A percentile compares a stretch with the other conserved stretches of the same genome.
Conservation (phyloP, 2,797 vertebrate genomes). For the Remorina albescens region DNA sequence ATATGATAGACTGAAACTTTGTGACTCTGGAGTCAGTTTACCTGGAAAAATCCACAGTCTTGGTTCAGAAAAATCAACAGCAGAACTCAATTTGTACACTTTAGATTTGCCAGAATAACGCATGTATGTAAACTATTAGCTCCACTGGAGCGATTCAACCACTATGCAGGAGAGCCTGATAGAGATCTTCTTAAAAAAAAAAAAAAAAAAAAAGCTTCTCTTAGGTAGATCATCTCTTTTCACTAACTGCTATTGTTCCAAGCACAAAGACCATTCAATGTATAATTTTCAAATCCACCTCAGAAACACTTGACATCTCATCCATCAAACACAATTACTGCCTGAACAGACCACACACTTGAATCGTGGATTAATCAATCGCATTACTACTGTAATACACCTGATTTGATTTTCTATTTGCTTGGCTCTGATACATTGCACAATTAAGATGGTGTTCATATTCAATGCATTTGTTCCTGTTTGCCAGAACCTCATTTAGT, state of each 20-base stretch:
- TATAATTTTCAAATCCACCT: constrained; percentile 39
- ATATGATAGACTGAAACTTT: background rate
- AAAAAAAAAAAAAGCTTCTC: too few relatives aligned
- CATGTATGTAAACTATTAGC: background rate
- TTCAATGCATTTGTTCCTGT: constrained; percentile 59
- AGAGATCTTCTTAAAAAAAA: background rate
- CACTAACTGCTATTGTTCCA: constrained; percentile 2
- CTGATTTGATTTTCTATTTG: constrained; percentile 63
- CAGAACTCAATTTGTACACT: background rate
- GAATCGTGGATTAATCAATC: constrained; percentile 61
- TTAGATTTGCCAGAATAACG: background rate
- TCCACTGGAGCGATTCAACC: background rate
- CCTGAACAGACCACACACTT: constrained; percentile 46
- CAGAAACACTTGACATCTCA: constrained; percentile 45
- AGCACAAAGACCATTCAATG: constrained; percentile 15
- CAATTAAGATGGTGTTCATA: constrained; percentile 63
- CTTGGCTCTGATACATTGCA: constrained; percentile 59
- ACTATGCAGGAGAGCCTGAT: background rate
- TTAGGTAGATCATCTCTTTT: background rate
- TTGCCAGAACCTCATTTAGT: constrained; percentile 72
- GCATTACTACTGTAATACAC: constrained; percentile 60
- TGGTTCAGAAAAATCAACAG: background rate
- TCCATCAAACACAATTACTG: constrained; percentile 60
- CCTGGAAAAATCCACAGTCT: background rate
- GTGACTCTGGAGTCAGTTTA: background rate